phyloP scores from a whole-genome alignment of 1,140 invertebrate genomes.

The Procambarus virginalis region DNA sequence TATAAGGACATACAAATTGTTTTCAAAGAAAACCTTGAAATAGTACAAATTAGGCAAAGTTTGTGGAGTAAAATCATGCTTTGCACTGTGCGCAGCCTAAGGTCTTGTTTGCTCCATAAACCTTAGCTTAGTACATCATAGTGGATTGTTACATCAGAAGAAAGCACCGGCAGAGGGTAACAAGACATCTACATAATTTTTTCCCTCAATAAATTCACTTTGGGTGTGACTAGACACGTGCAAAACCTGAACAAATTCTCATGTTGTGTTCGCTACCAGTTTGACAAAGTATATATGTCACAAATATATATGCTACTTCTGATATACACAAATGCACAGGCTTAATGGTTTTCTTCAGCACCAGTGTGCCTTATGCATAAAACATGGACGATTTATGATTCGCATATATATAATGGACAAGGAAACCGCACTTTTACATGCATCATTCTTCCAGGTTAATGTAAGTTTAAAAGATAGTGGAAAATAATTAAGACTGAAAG shows the following conservation, averaged over 20 bases:
- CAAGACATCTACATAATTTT: slow-evolving; percentile 62
- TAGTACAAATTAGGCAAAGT: slow-evolving; percentile 43
- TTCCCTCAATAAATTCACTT: slow-evolving; percentile 64
- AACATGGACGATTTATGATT: slow-evolving; percentile 25
- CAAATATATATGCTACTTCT: slow-evolving; percentile 41
- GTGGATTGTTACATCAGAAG: slow-evolving; percentile 37
- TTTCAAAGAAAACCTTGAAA: slow-evolving; percentile 22
- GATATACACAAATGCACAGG: slow-evolving; percentile 45
- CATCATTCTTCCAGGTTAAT: background rate
- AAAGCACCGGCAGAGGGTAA: slow-evolving; percentile 60
- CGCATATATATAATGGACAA: slow-evolving; percentile 13
- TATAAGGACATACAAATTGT: slow-evolving; percentile 41
- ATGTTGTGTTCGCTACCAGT: slow-evolving; percentile 38
- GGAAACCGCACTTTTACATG: slow-evolving; percentile 13
- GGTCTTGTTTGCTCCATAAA: slow-evolving; percentile 32
- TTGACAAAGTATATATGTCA: slow-evolving; percentile 43
- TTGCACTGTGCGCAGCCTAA: slow-evolving; percentile 1
- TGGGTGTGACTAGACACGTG: slow-evolving; percentile 67
- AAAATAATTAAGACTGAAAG: background rate
- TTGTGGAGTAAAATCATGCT: slow-evolving; percentile 26
- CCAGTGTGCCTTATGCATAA: slow-evolving; percentile 29
- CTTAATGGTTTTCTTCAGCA: background rate
- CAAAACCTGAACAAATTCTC: slow-evolving; percentile 61
- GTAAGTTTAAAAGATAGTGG: background rate
- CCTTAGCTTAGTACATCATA: slow-evolving; percentile 23